Evolutionary conservation across 1,140 invertebrate species (phyloP).

Genomic region (Ceratina japonica): DNA sequence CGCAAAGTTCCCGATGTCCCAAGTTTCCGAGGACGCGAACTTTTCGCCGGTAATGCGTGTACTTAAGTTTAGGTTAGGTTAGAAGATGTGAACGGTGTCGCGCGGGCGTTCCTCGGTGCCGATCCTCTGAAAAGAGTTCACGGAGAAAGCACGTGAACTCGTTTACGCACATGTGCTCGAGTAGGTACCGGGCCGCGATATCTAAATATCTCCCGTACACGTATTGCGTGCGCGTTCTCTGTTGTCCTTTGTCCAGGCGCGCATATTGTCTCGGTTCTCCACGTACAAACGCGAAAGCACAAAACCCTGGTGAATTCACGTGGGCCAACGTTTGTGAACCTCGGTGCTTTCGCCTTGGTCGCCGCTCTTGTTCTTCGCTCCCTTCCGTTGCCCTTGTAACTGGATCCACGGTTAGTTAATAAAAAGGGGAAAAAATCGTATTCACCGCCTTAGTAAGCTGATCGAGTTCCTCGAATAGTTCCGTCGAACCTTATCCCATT

Average conservation of each 20-base stretch:
- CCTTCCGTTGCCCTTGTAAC: slow-evolving; percentile 46
- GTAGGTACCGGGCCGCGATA: neutral
- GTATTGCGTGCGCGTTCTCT: slow-evolving; percentile 52
- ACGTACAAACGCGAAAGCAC: neutral
- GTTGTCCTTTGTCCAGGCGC: slow-evolving; percentile 55
- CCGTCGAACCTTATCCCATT: neutral
- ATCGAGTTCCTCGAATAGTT: slow-evolving; percentile 13
- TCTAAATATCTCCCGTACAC: slow-evolving; percentile 24
- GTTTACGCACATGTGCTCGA: slow-evolving; percentile 21
- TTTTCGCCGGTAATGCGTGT: neutral
- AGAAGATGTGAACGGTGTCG: neutral
- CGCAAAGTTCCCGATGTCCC: too few species aligned
- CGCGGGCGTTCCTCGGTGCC: slow-evolving; percentile 15
- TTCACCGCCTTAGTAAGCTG: neutral
- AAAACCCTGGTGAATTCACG: slow-evolving; percentile 41
- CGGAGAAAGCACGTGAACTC: slow-evolving; percentile 38
- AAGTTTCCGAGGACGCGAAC: too few species aligned
- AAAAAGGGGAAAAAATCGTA: slow-evolving; percentile 15
- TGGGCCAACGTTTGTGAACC: slow-evolving; percentile 34
- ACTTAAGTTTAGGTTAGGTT: neutral
- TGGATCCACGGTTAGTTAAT: slow-evolving; percentile 32
- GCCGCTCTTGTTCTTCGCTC: slow-evolving; percentile 38
- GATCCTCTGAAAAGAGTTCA: slow-evolving; percentile 27
- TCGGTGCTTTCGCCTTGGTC: slow-evolving; percentile 44
- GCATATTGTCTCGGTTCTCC: slow-evolving; percentile 28